A percentile compares a stretch with the other conserved stretches of the same genome.
phyloP scores from a whole-genome alignment of 1,140 invertebrate species.

The Drosophila setifemur region DNA sequence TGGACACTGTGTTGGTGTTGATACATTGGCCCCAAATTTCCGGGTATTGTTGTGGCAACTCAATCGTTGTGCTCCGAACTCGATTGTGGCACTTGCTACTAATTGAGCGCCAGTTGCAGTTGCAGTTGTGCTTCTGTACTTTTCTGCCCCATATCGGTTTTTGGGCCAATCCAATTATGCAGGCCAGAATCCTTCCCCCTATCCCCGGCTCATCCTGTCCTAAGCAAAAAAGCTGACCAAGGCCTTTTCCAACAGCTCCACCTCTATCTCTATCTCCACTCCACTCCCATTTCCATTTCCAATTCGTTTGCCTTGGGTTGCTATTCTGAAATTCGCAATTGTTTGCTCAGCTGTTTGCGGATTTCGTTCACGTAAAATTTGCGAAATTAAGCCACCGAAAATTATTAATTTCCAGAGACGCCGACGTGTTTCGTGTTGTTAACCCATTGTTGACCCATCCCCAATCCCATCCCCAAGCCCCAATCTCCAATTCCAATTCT shows the following conservation, averaged over 20 bases:
- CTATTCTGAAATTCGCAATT: background rate
- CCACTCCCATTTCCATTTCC: constrained; percentile 59
- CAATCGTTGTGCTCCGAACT: constrained; percentile 33
- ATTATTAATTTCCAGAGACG: constrained; percentile 67
- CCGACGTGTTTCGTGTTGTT: constrained; percentile 39
- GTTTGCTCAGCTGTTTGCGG: constrained; percentile 26
- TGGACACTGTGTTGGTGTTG: constrained; percentile 45
- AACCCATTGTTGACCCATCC: constrained; percentile 16
- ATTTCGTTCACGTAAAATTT: constrained; percentile 67
- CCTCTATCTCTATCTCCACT: constrained; percentile 37
- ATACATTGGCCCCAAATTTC: constrained; percentile 29
- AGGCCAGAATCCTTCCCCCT: constrained; percentile 27
- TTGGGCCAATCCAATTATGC: constrained; percentile 71
- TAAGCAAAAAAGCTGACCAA: constrained; percentile 51
- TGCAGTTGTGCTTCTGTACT: constrained; percentile 14
- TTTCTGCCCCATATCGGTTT: constrained; percentile 1
- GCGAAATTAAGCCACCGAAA: constrained; percentile 64
- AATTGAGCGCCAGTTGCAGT: constrained; percentile 33
- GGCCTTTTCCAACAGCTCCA: constrained; percentile 25
- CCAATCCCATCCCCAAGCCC: background rate
- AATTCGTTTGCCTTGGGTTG: constrained; percentile 31
- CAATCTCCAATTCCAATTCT: constrained; percentile 4
- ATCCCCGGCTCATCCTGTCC: background rate
- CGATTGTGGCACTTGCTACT: constrained; percentile 44
- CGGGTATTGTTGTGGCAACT: constrained; percentile 38